Conservation (phyloP, 2,797 vertebrate species). For the Telmatherina bonti region DNA sequence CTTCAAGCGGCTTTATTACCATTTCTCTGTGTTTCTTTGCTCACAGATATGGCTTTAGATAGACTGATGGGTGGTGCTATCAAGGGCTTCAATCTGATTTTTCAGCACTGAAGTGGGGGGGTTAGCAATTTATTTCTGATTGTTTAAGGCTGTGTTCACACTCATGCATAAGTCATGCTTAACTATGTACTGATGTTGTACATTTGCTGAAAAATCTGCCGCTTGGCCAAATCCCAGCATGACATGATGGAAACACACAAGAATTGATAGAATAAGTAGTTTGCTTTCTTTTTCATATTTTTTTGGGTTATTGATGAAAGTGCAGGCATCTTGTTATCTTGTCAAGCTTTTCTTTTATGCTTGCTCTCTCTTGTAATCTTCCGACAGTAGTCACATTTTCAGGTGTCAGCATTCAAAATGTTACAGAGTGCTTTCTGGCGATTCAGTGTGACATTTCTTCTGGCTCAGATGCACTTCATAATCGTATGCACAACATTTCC, state of each 20-base stretch:
- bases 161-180: constrained; percentile 28
- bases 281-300: not conserved
- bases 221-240: not conserved
- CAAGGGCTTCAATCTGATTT: constrained; percentile 63
- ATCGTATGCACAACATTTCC: constrained; percentile 2
- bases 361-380: not conserved
- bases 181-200: constrained; percentile 13
- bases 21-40: constrained; percentile 32
- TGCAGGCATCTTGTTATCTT: constrained; percentile 2
- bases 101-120: constrained; percentile 35
- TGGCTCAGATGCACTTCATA: constrained; percentile 9
- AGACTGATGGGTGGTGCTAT: constrained; percentile 53
- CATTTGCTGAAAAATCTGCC: constrained; percentile 1
- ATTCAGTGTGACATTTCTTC: constrained; percentile 1
- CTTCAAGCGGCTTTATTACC: constrained; percentile 44
- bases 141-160: constrained; percentile 58
- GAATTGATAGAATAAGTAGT: not conserved
- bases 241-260: constrained; percentile 9
- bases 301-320: not conserved
- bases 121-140: constrained; percentile 51
- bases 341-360: constrained; percentile 16
- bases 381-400: not conserved
- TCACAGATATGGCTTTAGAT: constrained; percentile 57
- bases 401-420: not conserved
- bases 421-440: constrained; percentile 14